These are phyloP conservation scores for Xenopus tropicalis DNA, from an alignment of 2,113 vertebrate genomes.

Conservation along the genomic window UCB_Xtro_10.0 CM004443.2:166631001-166631500, in stretches of 20 bases:
- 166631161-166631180: no score
- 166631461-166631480: constrained; percentile 51
- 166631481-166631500: constrained; percentile 33
- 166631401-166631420: background rate
- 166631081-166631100: no score
- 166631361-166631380: constrained; percentile 29
- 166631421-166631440: background rate
- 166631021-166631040: no score
- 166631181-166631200: no score
- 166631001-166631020: no score
- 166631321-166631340: constrained; percentile 49
- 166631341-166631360: constrained; percentile 58
- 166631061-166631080: no score
- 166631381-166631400: no score
- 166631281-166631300: constrained; percentile 46
- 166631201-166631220: accelerated
- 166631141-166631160: no score
- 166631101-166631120: no score
- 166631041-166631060: no score
- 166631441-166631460: background rate
- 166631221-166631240: constrained; percentile 58
- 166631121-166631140: no score
- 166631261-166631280: constrained; percentile 57
- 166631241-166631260: constrained; percentile 50
- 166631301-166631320: constrained; percentile 60